Evolutionary conservation across 2,113 vertebrate genomes (phyloP), one percentile per base, ranked within the genome.

Genomic region (Tapirus terrestris): DNA sequence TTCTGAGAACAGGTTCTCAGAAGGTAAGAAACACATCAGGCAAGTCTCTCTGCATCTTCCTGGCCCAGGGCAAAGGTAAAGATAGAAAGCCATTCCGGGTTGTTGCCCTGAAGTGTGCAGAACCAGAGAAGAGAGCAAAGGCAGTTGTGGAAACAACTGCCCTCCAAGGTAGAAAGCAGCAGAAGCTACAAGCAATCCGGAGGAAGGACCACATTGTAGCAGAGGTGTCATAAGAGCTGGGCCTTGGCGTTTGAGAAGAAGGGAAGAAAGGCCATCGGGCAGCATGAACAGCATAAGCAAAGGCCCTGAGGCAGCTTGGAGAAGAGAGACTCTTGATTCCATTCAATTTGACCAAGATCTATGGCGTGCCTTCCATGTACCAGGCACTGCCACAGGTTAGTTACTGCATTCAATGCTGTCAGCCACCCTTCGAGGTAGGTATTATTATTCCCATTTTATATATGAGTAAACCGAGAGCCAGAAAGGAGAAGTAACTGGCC

Each of bases 311-410:
- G 51, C 36, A 67, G 58, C 87, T 43, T 60, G 11, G 33, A n/a
- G 12, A 36, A 14, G 3, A n/a, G 29, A 39, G n/a, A 36, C 20
- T 11, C 31, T 14, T 60, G 39, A n/a, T 14, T 77, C 61, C 12
- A 18, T 48, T 90, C 48, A 58, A 16, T 36, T 36, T 21, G 25
- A 7, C 60, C 39, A 39, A 39, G 51, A 18, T 67, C 4, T 84
- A 23, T 3, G 10, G 18, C 2, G 39, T 3, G 5, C 33, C 27
- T 39, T 31, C 31, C 17, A 1, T 6, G 1, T 9, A 2, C 29
- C 8, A 72, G 56, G 67, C 48, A 6, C 51, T 29, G 48, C 70
- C 31, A 10, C 18, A 0, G 36, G 31, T 33, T 39, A 33, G n/a
- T 84, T 6, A 18, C n/a, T 8, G 17, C 18, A 1, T 76, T 65